Evolutionary conservation across 2,797 vertebrate species (phyloP).

Genomic region (Tiaroga cobitis): DNA sequence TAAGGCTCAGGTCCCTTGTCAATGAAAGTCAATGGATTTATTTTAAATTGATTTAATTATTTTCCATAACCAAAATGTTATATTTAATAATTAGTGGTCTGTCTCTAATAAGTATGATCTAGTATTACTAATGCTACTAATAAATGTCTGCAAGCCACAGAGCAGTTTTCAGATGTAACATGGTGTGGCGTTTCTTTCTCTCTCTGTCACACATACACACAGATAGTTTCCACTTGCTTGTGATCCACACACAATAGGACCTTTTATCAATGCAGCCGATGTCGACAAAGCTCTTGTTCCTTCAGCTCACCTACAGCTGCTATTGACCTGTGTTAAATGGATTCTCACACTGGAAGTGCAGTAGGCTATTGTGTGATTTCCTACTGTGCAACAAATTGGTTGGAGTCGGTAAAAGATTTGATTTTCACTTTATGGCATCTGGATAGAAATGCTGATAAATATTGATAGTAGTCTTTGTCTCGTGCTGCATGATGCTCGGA

Average conservation of each 20-base stretch:
- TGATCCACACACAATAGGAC: not conserved
- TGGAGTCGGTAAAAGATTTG: conserved; percentile 15
- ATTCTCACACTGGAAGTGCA: conserved; percentile 13
- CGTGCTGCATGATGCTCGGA: not conserved
- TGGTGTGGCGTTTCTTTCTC: not conserved
- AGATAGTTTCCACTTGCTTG: conserved; percentile 15
- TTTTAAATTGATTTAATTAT: not conserved
- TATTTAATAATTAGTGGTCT: not conserved
- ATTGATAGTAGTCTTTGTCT: conserved; percentile 6
- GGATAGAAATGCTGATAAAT: conserved; percentile 30
- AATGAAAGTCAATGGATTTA: not conserved
- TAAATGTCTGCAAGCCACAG: not conserved
- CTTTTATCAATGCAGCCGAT: conserved; percentile 7
- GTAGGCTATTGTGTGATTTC: conserved; percentile 4
- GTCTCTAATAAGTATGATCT: not conserved
- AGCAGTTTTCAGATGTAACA: not conserved
- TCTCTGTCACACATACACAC: not conserved
- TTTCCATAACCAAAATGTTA: not conserved
- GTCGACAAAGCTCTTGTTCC: conserved; percentile 33
- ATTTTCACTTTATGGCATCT: conserved; percentile 22
- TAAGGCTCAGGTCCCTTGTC: not conserved
- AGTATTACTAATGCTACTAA: not conserved
- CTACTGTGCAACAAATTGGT: conserved; percentile 24
- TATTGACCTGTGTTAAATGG: conserved; percentile 9
- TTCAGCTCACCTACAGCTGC: conserved; percentile 9